Evolutionary conservation across 2,888 invertebrate genomes (phyloP), one percentile per base, ranked within the genome.

Genomic region (Bombylius major): DNA sequence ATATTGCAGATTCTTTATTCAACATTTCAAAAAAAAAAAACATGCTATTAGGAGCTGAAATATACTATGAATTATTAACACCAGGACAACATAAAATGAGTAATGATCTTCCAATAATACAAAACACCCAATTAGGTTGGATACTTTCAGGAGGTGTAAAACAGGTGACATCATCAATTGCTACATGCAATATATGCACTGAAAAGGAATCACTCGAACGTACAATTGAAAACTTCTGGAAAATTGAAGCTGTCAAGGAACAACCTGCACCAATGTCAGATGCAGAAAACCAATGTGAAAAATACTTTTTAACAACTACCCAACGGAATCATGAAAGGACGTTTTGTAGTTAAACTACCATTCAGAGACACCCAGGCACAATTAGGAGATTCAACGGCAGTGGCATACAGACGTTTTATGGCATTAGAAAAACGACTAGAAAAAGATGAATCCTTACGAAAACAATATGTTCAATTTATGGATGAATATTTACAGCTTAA

Each of bases 1-100:
- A 50, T 12, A 44, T 61, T n/a, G 60, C 64, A 4, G 61, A 62
- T 51, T 59, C 60, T 11, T 11, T 49, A n/a, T 63, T 62, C 50
- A 36, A 54, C 36, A 60, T 60, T 47, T 50, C 53, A 8, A 56
- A 56, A 9, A 60, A 55, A 8, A 58, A 61, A 39, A 60, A 61
- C 23, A 4, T 59, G 11, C 56, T 61, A 9, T 56, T 62, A 39
- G 61, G 62, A 5, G 61, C 59, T n/a, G 51, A 34, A n/a, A n/a
- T 62, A n/a, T 23, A 46, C 33, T 11, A 13, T 48, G 5, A 46
- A 47, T 31, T 44, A 12, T 14, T 53, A 34, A 45, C 36, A 36
- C 5, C 31, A 5, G 53, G 47, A 39, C 31, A 53, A 47, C 45
- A 45, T 8, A 47, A 23, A 14, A 6, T 53, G 4, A 36, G 13